Percentiles rank a stretch among this genome's conserved stretches.
phyloP scores from a whole-genome alignment of 2,888 invertebrate genomes.

The Spisula subtruncata region DNA sequence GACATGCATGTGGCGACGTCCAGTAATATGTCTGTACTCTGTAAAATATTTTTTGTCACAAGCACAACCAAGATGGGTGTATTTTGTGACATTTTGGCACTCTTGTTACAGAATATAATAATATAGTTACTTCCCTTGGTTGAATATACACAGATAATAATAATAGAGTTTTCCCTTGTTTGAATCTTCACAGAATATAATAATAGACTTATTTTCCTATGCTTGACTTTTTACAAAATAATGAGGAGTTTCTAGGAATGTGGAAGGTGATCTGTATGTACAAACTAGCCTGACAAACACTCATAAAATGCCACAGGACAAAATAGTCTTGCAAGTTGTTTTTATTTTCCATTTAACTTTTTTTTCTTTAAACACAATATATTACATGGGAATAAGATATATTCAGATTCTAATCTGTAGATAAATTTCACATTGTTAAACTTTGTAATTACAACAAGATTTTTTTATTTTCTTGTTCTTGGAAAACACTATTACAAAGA shows the following conservation, averaged over 20 bases:
- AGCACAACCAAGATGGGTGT: no score
- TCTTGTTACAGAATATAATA: no score
- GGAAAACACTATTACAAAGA: no score
- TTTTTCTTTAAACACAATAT: background rate
- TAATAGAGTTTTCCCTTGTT: no score
- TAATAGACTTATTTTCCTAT: background rate
- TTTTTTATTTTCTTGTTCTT: no score
- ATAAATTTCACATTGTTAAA: no score
- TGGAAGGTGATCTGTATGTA: background rate
- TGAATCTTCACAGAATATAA: no score
- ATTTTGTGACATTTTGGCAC: no score
- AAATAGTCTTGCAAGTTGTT: slow-evolving; percentile 1
- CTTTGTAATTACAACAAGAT: no score
- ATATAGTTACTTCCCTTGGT: background rate
- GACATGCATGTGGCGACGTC: no score
- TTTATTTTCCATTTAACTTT: slow-evolving; percentile 22
- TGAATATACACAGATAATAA: background rate
- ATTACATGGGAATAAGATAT: background rate
- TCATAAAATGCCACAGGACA: background rate
- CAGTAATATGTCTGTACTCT: no score
- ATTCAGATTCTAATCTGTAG: background rate
- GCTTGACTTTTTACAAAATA: background rate
- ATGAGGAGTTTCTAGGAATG: background rate
- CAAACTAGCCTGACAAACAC: background rate
- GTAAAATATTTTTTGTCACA: no score